Percentiles rank a stretch among this genome's conserved stretches.
phyloP scores from a whole-genome alignment of 2,888 invertebrate species.

The Polymixis flavicincta region DNA sequence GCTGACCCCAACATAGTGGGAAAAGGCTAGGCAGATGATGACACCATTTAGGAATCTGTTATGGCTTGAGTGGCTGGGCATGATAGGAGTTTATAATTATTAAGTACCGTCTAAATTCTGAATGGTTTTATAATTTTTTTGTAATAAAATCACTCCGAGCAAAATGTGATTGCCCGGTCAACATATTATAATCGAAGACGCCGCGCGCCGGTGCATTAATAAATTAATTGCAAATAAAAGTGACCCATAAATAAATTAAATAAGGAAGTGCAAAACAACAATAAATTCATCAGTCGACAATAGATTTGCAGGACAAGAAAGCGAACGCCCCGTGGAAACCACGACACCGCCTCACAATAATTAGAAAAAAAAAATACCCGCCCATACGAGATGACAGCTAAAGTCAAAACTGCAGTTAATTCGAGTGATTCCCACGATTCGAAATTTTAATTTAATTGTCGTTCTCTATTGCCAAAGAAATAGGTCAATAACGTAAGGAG shows the following conservation, averaged over 20 bases:
- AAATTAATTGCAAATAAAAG: conserved; percentile 48
- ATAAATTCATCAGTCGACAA: conserved; percentile 69
- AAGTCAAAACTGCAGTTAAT: conserved; percentile 85
- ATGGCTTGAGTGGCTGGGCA: not conserved
- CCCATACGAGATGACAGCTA: conserved; percentile 83
- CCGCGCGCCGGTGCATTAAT: not conserved
- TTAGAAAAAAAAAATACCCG: conserved; percentile 77
- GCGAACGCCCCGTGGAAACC: conserved; percentile 76
- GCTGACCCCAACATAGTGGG: too few relatives aligned
- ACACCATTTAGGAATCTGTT: not conserved
- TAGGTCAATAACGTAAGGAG: conserved; percentile 87
- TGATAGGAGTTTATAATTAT: not conserved
- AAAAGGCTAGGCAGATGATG: too few relatives aligned
- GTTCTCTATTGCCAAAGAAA: conserved; percentile 87
- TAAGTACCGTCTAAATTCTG: not conserved
- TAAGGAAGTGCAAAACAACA: conserved; percentile 62
- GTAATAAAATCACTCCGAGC: too few relatives aligned
- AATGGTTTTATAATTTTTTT: not conserved
- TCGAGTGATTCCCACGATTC: conserved; percentile 87
- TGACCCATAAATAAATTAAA: conserved; percentile 56
- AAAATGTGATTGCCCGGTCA: not conserved
- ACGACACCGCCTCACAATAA: conserved; percentile 72
- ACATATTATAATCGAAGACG: not conserved
- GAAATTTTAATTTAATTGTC: conserved; percentile 88
- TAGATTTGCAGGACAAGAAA: conserved; percentile 63